Evolutionary conservation across 2,888 invertebrate species (phyloP), one percentile per base, ranked within the genome.

Genomic region (Monoplex corrugatus): DNA sequence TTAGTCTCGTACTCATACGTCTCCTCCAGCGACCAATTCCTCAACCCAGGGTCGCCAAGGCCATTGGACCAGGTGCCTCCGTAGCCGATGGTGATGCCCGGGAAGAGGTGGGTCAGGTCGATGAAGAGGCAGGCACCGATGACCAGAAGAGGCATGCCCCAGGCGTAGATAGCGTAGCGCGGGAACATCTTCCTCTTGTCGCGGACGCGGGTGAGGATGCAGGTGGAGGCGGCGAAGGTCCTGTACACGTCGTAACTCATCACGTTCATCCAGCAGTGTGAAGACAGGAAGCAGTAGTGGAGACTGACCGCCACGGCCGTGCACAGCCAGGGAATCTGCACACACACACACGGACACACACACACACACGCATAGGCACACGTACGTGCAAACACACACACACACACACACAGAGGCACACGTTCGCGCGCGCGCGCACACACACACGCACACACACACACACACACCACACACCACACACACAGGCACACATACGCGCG

Each of bases 211-310:
- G 92, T 92, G 8, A 93, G 90, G 82, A 93, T 92, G 85, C 96
- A 95, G 83, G 96, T 96, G 78, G 96, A 96, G 86, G 96, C 96
- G 5, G 95, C 95, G 91, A 96, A 96, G 3, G 96, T 96, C 40
- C 93, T 90, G 92, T 93, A 96, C 6, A 96, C 93, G 90, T 96
- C 96, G 95, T 97, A 97, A 38, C 97, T 97, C 96, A 97, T 97
- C 32, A 97, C 97, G 88, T 97, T 96, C 95, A 97, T 96, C 97
- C 97, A 97, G 92, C 97, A 97, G 90, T 97, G 97, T 28, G 97
- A 97, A 84, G 97, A 97, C 87, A 97, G 96, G 89, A 97, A 97
- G 68, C 97, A 96, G 93, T 97, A 97, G 93, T 97, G 97, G 87
- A 97, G 96, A 6, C 97, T 97, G 91, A 97, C 96, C 2, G 97